Percentiles rank a stretch among this genome's conserved stretches.
phyloP scores from a whole-genome alignment of 1,140 invertebrate species.

The Diorhabda carinulata region DNA sequence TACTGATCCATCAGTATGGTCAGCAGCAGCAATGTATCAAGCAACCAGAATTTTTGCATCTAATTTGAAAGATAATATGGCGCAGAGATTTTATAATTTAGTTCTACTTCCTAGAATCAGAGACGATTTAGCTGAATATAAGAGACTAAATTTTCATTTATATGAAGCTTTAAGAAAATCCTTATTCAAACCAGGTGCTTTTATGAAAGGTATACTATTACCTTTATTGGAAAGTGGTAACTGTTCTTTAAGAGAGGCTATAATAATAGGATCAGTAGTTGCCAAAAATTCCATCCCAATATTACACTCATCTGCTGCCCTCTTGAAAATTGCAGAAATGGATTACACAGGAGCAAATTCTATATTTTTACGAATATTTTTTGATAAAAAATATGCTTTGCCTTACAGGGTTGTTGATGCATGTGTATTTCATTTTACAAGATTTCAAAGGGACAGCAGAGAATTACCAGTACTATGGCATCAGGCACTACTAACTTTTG shows the following conservation, averaged over 20 bases:
- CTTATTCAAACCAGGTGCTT: constrained; percentile 95
- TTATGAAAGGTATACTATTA: constrained; percentile 83
- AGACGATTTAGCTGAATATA: constrained; percentile 94
- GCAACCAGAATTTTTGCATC: constrained; percentile 94
- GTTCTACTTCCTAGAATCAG: constrained; percentile 88
- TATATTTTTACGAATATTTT: constrained; percentile 89
- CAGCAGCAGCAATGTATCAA: constrained; percentile 94
- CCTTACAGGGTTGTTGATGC: constrained; percentile 95
- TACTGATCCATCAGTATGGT: constrained; percentile 78
- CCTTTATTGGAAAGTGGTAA: constrained; percentile 65
- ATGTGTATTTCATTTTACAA: constrained; percentile 93
- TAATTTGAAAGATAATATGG: constrained; percentile 94
- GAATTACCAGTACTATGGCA: constrained; percentile 95
- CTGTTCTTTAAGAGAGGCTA: constrained; percentile 92
- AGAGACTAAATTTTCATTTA: constrained; percentile 94
- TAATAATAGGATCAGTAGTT: constrained; percentile 90
- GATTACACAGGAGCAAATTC: constrained; percentile 96
- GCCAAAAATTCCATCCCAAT: constrained; percentile 91
- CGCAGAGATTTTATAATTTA: constrained; percentile 93
- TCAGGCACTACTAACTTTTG: constrained; percentile 90
- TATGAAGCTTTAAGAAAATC: constrained; percentile 92
- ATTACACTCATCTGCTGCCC: constrained; percentile 92
- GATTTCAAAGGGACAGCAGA: constrained; percentile 79
- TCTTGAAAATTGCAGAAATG: constrained; percentile 96
- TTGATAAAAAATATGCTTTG: constrained; percentile 98